Evolutionary conservation across 2,888 invertebrate genomes (phyloP), one percentile per base, ranked within the genome.

Genomic region (Dolichomitus sp.): DNA sequence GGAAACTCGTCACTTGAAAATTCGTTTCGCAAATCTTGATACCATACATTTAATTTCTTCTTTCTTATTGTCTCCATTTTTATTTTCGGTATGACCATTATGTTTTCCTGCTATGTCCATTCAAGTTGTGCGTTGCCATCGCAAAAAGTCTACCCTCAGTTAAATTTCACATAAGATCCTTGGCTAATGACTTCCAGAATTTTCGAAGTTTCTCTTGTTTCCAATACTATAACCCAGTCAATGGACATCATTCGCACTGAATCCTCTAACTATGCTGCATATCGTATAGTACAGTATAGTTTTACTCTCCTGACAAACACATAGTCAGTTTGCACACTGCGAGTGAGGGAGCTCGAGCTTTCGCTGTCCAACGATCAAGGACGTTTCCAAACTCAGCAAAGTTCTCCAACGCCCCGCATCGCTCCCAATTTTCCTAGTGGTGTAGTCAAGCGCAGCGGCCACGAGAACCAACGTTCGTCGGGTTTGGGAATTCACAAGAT

Each of bases 51-150:
- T 70, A 78, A 83, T 86, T 83, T 83, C 80, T 83, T 81, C 73
- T 81, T 82, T 78, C 81, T 81, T n/a, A n/a, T n/a, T 80, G 81
- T 84, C 77, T 74, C 72, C 48, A 59, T 63, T 77, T 75, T 69
- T 76, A 23, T 52, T 42, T 69, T 52, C 0, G 1, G 63, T 66
- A 66, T 80, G 72, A n/a, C n/a, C n/a, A n/a, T n/a, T n/a, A n/a
- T n/a, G 42, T 59, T 70, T 61, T 75, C 14, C 66, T 74, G 17
- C 33, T 17, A 37, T 17, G 37, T 42, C 23, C 48, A 40, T 68
- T 54, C 78, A 50, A 48, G 48, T 69, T 57, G 66, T 63, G 48
- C 11, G 74, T 30, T 12, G 37, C 27, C 54, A 5, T 33, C 63
- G 54, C 33, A 59, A 65, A 70, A 66, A 70, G 70, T 59, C 42